Base-by-base conservation (phyloP, 2,797 vertebrate genomes). In the Ctenopoma kingsleyae region DNA sequence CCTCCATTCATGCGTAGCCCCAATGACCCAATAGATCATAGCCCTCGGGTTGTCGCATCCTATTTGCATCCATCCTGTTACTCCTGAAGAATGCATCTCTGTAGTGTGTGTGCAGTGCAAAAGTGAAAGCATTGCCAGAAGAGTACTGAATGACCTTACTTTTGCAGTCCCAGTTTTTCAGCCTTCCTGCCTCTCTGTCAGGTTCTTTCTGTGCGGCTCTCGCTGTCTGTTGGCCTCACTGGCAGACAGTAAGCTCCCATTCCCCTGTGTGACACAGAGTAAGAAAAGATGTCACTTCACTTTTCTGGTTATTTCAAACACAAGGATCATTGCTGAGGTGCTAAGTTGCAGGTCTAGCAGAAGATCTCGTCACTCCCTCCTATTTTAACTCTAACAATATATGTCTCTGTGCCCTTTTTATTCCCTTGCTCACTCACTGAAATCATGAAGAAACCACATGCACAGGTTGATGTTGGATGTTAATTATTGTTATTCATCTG, bases 11-110 rank as follows among this genome's bases (percentile, higher is more conserved):
- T 87, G 87, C 81, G 54, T 83, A 81, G 73, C 60, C 56, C 67
- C 58, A 81, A 8, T 89, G 86, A 91, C 89, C 87, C 81, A 89
- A 72, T 79, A 82, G 76, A 88, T 90, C 84, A 78, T 66, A 46
- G 78, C 80, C 78, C 79, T 43, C 12, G 9, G 68, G 75, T 78
- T 84, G 78, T 88, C 79, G 8, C 41, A 41, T 73, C 71, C 74
- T 80, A 76, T 90, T 77, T 79, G 66, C 75, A 73, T 92, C 78
- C 76, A 71, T 88, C 75, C 76, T 73, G 65, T 83, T 87, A 80
- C 74, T 83, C 74, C 54, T 67, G 36, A 80, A 87, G 82, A 92
- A 87, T 84, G 78, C 50, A 53, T 56, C 53, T 68, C 51, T 76
- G 25, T 47, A 35, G 67, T 49, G 73, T 22, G 62, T 52, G 59